Conservation (phyloP, 1,140 invertebrate species). For the Lasaia peninsularis region DNA sequence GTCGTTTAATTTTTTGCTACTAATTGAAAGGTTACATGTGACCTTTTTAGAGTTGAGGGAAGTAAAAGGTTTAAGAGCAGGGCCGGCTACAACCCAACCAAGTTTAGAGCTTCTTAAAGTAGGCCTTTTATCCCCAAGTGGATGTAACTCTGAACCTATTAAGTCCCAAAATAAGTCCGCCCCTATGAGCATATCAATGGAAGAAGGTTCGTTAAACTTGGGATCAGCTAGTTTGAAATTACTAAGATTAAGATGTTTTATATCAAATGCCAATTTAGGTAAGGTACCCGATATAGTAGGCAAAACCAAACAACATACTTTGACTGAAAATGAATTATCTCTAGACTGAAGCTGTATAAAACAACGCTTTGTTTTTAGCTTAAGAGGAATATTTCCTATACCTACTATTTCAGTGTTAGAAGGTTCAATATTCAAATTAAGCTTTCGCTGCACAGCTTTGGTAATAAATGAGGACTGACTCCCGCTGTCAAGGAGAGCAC, state of each 20-base stretch:
- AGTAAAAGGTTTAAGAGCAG: slow-evolving; percentile 7
- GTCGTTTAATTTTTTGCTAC: not conserved
- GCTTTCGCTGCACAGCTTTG: not conserved
- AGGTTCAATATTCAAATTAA: not conserved
- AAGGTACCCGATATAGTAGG: not conserved
- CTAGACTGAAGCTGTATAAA: slow-evolving; percentile 1
- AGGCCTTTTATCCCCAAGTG: slow-evolving; percentile 9
- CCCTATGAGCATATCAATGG: slow-evolving; percentile 18
- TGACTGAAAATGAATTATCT: not conserved
- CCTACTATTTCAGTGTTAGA: not conserved
- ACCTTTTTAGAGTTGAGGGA: not conserved
- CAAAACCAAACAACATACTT: not conserved
- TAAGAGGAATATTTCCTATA: slow-evolving; percentile 4
- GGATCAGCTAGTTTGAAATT: slow-evolving; percentile 6
- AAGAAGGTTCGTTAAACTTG: not conserved
- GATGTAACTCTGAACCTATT: slow-evolving; percentile 7
- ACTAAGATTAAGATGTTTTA: not conserved
- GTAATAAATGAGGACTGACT: not conserved
- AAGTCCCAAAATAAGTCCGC: slow-evolving; percentile 22
- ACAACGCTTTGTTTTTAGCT: not conserved
- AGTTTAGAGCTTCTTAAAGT: slow-evolving; percentile 17
- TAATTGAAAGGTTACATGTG: not conserved
- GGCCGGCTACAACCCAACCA: slow-evolving; percentile 17
- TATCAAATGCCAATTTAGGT: slow-evolving; percentile 1
- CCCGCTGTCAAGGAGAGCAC: not conserved